A percentile compares a stretch with the other conserved stretches of the same genome.
Conservation (phyloP, 2,888 invertebrate genomes). For the Syrista parreyssii region DNA sequence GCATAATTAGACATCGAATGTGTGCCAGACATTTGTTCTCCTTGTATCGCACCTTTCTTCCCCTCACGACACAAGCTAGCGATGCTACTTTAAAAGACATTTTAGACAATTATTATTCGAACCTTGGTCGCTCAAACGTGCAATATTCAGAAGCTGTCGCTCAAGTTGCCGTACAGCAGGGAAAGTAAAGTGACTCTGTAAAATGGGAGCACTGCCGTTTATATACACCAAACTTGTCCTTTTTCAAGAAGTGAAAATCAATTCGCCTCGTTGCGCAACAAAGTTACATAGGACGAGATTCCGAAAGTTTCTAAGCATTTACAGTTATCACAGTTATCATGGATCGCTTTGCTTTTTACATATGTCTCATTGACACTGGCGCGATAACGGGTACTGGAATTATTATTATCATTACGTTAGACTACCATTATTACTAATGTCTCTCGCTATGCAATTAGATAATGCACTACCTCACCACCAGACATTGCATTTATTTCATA, state of each 20-base stretch:
- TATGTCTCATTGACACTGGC: neutral
- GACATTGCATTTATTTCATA: neutral
- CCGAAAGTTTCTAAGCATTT: neutral
- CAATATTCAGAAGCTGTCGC: neutral
- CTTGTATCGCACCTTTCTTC: conserved; percentile 15
- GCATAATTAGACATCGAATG: conserved; percentile 33
- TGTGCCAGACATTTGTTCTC: conserved; percentile 28
- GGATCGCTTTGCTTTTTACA: neutral
- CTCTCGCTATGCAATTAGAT: neutral
- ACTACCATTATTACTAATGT: neutral
- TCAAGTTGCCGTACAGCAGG: neutral
- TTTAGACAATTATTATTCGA: neutral
- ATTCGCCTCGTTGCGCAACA: neutral
- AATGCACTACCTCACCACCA: neutral
- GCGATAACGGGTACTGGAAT: neutral
- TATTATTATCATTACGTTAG: neutral
- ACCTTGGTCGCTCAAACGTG: neutral
- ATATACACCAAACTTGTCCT: neutral
- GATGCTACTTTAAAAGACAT: neutral
- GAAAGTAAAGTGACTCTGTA: conserved; percentile 9
- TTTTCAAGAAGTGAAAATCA: conserved; percentile 8
- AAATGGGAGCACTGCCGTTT: neutral
- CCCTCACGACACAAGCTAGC: neutral
- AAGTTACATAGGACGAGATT: neutral
- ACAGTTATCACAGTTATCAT: neutral